Base-by-base conservation (phyloP, 2,113 vertebrate genomes). In the Phodopus roborovskii region DNA sequence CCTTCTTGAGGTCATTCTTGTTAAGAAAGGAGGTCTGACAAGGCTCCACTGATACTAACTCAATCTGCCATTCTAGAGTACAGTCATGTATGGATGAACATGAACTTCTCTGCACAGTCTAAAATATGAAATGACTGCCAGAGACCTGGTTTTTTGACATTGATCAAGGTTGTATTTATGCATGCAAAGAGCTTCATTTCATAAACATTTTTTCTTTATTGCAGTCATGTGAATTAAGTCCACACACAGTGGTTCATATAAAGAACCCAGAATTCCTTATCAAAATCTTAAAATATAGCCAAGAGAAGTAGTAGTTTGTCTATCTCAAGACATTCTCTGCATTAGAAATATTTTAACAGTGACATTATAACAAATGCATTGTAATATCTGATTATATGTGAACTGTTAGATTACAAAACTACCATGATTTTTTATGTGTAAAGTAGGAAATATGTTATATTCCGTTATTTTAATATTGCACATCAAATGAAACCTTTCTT, bases 141-240 rank as follows among this genome's bases (percentile, higher is more conserved):
- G 75, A 93, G 50, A 97, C 88, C 84, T 94, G 42, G 48, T 83
- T 95, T 94, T 62, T 75, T 95, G 94, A 95, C 90, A 97, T 70
- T 95, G 88, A 94, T 92, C 92, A 97, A 97, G 94, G 95, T 96
- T 84, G 93, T 36, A 93, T 77, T 74, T 94, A 77, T 92, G 64
- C 60, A 64, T 74, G 53, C n/a, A 64, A 97, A 90, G 56, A 93
- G 78, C 60, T 83, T 81, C 68, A 84, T 82, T 90, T 88, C 60
- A 81, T 78, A 95, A 97, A 77, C 9, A 88, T 48, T 93, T 95
- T 94, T 92, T 33, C 93, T 87, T 75, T 96, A 77, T 48, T 94
- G n/a, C 22, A 62, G 58, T 62, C 50, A 88, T 82, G 62, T 58
- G 95, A 94, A 97, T 94, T 79, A 95, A 71, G 50, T 90, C 74